Evolutionary conservation across 2,113 vertebrate species (phyloP), one percentile per base, ranked within the genome.

Genomic region (Misgurnus anguillicaudatus): DNA sequence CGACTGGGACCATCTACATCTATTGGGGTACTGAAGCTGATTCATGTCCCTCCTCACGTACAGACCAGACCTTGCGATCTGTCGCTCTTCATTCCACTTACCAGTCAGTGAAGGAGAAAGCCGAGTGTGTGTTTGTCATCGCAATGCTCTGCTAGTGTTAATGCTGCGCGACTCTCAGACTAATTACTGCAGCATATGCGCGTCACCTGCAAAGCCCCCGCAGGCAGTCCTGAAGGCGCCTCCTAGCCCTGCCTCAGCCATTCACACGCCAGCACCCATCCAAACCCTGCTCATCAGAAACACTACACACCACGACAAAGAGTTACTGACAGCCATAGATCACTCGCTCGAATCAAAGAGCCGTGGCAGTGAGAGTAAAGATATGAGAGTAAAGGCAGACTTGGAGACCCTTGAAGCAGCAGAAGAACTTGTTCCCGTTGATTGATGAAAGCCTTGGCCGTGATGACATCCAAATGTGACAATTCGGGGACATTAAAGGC

Each of bases 171-270:
- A 79, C 84, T 77, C 84, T 86, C 78, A 84, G 84, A 86, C 84
- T 89, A 90, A 90, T 91, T 90, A 91, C 85, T 74, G 81, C 87
- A 88, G 85, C 89, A 90, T 87, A 89, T 90, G 90, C 72, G 82
- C 79, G 61, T 83, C 78, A 80, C 81, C 85, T 84, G 83, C 80
- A 58, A 79, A 66, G 83, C 67, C 77, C 82, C 76, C 71, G 61
- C 85, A 85, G 77, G 86, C 77, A 76, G 76, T 80, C 76, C 77
- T 78, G 39, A 61, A 80, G 77, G 64, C 31, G 13, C 68, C 77
- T 66, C 79, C 11, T 53, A 80, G 71, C 53, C 64, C 71, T 60
- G 71, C 79, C 53, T 75, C 53, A 71, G 67, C 70, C 79, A 36
- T 69, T 75, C 48, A 68, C 65, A 80, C 51, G 6, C 60, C 74